Evolutionary conservation across 2,797 vertebrate species (phyloP).

Genomic region (Squalus acanthias): DNA sequence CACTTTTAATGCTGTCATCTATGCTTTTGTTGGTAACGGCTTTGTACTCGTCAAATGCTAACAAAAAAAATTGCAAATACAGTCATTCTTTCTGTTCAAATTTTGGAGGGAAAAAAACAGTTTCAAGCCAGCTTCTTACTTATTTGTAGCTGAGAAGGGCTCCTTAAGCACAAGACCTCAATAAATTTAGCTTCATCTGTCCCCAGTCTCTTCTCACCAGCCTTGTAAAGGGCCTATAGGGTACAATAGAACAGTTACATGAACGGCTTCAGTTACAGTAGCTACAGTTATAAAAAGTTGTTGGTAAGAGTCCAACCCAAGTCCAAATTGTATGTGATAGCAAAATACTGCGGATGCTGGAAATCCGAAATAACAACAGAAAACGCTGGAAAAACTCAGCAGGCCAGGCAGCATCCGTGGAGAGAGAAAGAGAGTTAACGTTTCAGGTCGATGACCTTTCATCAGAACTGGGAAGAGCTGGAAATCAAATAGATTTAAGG

Average conservation of each 20-base stretch:
- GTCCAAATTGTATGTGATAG: background rate
- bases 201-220: constrained; percentile 78
- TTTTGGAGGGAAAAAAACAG: background rate
- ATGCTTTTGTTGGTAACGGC: constrained; percentile 72
- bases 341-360: too few species aligned
- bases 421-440: too few species aligned
- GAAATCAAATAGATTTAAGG: too few species aligned
- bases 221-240: constrained; percentile 66
- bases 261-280: background rate
- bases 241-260: background rate
- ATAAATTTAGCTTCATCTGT: constrained; percentile 74
- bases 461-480: too few species aligned
- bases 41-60: constrained; percentile 79
- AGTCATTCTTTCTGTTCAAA: constrained; percentile 13
- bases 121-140: constrained; percentile 49
- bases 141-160: constrained; percentile 67
- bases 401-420: too few species aligned
- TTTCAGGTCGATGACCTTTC: too few species aligned
- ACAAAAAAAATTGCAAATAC: constrained; percentile 29
- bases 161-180: constrained; percentile 70
- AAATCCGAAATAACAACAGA: too few species aligned
- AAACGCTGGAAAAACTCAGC: too few species aligned
- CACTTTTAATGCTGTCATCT: constrained; percentile 75
- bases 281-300: background rate
- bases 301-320: background rate